Evolutionary conservation across 2,113 vertebrate species (phyloP).

Genomic region (Ageneiosus marmoratus): DNA sequence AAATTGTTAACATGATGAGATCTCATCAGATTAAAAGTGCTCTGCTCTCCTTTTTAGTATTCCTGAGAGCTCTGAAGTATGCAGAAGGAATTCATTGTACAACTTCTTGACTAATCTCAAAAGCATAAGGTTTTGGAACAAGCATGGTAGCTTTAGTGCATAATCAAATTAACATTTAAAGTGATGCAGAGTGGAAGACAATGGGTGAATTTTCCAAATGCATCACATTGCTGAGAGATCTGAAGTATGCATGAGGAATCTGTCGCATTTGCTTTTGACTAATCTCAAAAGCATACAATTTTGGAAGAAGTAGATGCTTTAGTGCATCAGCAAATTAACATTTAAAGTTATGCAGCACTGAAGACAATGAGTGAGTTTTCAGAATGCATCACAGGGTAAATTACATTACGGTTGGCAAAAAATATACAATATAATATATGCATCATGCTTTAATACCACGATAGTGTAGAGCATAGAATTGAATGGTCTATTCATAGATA

Average conservation of each 20-base stretch:
- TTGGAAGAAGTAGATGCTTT: conserved; percentile 17
- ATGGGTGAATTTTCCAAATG: conserved; percentile 10
- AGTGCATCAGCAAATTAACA: conserved; percentile 26
- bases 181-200: conserved; percentile 13
- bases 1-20: conserved; percentile 69
- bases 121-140: conserved; percentile 26
- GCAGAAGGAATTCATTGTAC: conserved; percentile 12
- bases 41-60: conserved; percentile 70
- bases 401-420: neutral
- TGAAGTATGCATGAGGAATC: conserved; percentile 26
- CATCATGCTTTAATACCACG: neutral
- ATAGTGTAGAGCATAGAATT: neutral
- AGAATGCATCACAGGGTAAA: neutral
- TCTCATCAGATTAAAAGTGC: conserved; percentile 64
- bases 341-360: conserved; percentile 15
- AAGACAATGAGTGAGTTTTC: conserved; percentile 6
- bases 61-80: conserved; percentile 58
- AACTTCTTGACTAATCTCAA: conserved; percentile 25
- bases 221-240: conserved; percentile 7
- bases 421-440: neutral
- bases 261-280: conserved; percentile 8
- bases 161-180: conserved; percentile 33
- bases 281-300: conserved; percentile 21
- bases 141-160: conserved; percentile 21
- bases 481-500: neutral